Conservation (phyloP, 2,888 invertebrate genomes). For the Sinopyrophorus schimmeli region DNA sequence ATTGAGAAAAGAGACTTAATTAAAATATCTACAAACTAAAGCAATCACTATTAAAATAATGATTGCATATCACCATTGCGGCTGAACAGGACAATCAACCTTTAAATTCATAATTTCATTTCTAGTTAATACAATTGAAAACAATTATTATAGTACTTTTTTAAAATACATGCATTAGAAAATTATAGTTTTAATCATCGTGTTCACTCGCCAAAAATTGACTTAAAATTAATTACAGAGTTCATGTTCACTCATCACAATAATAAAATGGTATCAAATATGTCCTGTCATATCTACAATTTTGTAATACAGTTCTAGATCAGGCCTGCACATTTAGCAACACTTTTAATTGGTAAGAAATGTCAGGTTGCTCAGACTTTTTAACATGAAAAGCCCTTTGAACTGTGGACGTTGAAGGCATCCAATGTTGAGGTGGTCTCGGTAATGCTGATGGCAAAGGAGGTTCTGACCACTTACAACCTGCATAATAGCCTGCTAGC, state of each 20-base stretch:
- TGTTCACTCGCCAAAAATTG: conserved; percentile 55
- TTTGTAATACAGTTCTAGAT: conserved; percentile 41
- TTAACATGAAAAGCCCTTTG: conserved; percentile 54
- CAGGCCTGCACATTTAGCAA: conserved; percentile 56
- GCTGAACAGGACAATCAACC: conserved; percentile 56
- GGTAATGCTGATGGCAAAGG: conserved; percentile 74
- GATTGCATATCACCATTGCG: conserved; percentile 52
- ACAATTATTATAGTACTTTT: background rate
- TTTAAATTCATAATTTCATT: background rate
- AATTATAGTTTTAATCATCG: conserved; percentile 47
- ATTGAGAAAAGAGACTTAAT: conserved; percentile 49
- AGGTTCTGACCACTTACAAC: conserved; percentile 71
- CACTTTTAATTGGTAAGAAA: conserved; percentile 52
- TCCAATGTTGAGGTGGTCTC: conserved; percentile 74
- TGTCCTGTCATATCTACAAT: conserved; percentile 43
- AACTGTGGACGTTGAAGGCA: conserved; percentile 63
- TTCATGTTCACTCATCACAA: conserved; percentile 47
- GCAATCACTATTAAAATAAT: conserved; percentile 37
- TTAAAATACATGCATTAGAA: conserved; percentile 11
- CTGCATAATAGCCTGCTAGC: conserved; percentile 62
- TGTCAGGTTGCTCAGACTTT: conserved; percentile 41
- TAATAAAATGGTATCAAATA: conserved; percentile 48
- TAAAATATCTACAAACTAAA: conserved; percentile 45
- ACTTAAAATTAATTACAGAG: conserved; percentile 41
- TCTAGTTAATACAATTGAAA: background rate